phyloP scores from a whole-genome alignment of 2,113 vertebrate species.

The Oenanthe melanoleuca region DNA sequence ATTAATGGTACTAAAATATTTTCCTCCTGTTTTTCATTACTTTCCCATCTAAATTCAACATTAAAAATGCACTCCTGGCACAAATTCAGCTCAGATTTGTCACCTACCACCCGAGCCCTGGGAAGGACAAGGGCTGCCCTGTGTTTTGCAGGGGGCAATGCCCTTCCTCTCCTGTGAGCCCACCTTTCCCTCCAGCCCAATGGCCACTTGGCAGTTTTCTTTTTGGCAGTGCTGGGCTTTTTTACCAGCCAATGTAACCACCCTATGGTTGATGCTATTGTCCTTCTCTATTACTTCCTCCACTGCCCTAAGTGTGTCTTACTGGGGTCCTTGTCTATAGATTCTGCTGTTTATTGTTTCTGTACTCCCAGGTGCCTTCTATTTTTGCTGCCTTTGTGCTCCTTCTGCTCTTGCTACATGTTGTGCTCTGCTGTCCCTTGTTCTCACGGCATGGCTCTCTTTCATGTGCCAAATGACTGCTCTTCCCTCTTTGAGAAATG shows the following conservation, averaged over 20 bases:
- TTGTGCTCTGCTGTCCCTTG: neutral
- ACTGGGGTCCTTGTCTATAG: neutral
- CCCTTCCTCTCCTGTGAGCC: accelerated
- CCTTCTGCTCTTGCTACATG: neutral
- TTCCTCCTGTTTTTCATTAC: constrained; percentile 12
- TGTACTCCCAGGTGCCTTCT: neutral
- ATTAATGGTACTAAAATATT: constrained; percentile 25
- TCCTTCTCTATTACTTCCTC: neutral
- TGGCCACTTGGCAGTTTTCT: neutral
- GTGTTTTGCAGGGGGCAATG: neutral
- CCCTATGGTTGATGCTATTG: neutral
- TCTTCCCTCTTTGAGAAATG: constrained; percentile 3
- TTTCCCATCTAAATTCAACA: neutral
- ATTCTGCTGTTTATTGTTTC: constrained; percentile 1
- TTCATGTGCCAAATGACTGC: constrained; percentile 26
- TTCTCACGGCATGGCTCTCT: neutral
- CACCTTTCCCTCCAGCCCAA: neutral
- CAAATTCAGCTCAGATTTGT: neutral
- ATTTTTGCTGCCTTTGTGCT: neutral
- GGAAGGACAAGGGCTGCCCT: neutral
- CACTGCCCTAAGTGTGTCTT: accelerated
- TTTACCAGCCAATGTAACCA: neutral
- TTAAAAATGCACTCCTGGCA: neutral
- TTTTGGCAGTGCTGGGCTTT: neutral
- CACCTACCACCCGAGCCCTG: accelerated